Conservation (phyloP, 2,113 vertebrate species). For the Tenrec ecaudatus region DNA sequence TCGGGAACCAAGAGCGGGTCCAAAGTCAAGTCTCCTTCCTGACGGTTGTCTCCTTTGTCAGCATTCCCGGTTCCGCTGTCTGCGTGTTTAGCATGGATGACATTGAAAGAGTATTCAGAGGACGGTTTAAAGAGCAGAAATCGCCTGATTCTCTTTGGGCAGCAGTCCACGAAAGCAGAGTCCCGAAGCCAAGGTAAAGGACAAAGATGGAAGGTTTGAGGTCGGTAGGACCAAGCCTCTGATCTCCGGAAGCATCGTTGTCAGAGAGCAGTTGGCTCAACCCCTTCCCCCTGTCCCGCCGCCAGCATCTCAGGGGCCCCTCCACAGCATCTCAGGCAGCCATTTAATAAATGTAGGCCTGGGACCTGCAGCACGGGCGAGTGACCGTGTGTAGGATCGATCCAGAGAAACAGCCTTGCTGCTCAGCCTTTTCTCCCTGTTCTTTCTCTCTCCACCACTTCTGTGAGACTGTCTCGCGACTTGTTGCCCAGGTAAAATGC, state of each 20-base stretch:
- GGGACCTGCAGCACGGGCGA: neutral
- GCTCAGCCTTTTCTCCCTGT: neutral
- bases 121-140: conserved; percentile 98
- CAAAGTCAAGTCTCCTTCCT: conserved; percentile 36
- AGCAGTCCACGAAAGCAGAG: conserved; percentile 96
- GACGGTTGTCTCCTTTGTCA: conserved; percentile 79
- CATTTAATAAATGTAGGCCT: neutral
- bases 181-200: conserved; percentile 95
- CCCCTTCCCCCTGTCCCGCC: neutral
- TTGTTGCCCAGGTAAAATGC: neutral
- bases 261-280: neutral
- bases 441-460: conserved; percentile 4
- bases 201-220: neutral
- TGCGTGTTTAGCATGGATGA: conserved; percentile 98
- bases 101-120: conserved; percentile 96
- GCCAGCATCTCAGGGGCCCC: too few species aligned
- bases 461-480: neutral
- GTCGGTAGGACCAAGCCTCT: neutral
- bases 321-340: too few species aligned
- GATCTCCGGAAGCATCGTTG: neutral
- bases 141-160: conserved; percentile 98
- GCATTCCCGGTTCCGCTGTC: conserved; percentile 98
- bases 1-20: neutral
- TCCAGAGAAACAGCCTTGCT: conserved; percentile 16
- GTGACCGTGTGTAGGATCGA: neutral